Evolutionary conservation across 2,113 vertebrate species (phyloP), one percentile per base, ranked within the genome.

Genomic region (Synodontis membranacea): DNA sequence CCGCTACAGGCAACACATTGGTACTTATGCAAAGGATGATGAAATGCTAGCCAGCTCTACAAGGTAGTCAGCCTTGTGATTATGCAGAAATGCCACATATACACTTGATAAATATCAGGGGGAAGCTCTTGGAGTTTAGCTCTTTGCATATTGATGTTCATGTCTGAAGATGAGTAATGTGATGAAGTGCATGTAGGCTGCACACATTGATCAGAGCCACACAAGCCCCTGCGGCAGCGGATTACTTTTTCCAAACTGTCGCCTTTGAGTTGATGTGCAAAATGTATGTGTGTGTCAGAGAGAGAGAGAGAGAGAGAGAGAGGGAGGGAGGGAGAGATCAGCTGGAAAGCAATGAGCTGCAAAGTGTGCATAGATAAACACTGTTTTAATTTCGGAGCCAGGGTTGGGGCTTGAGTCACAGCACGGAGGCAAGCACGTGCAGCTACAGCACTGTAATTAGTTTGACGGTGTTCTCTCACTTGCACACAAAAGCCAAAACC

Each of bases 281-380:
- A 79, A 70, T 80, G 25, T 66, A 44, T 83, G 86, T 87, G 54
- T 75, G 56, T 84, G 78, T 81, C 34, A 60, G 76, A 82, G 88
- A 84, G 50, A 76, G 74, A 44, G 72, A 75, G 12, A 75, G 72
- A 75, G 25, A 74, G 39, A 52, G 68, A 82, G 88, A 84, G 64
- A 34, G 75, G 52, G n/a, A 78, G 75, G 52, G n/a, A 78, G 5
- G 9, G n/a, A 52, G 46, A 52, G 14, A 79, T 52, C 46, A 50
- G 15, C 46, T 78, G 28, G n/a, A 87, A 87, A 31, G 62, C 79
- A 46, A 34, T 31, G 14, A 54, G 48, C 58, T n/a, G 46, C 42
- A 28, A 79, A 74, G 62, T 62, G 79, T 86, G 82, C 82, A 72
- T 15, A 87, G 72, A 84, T 86, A 87, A 88, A 84, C 81, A 74